These are phyloP conservation scores for Ptilonorhynchus violaceus DNA, from an alignment of 2,113 vertebrate species.

Conservation along the genomic window DNA sequence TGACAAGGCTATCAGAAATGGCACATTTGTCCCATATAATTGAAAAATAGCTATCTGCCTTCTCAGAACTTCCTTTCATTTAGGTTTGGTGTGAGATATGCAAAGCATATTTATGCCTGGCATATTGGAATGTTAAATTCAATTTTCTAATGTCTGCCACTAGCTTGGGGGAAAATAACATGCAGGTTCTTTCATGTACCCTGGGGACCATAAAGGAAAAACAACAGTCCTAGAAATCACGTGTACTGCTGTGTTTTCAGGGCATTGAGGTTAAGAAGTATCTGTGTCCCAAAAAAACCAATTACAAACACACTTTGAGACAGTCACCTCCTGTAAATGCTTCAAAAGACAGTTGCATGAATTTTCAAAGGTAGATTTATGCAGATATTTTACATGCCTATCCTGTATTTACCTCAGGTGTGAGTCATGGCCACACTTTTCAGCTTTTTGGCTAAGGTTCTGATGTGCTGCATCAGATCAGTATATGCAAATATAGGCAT, in stretches of 20 bases:
- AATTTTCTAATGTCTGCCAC: conserved; percentile 50
- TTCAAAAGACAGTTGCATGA: background rate
- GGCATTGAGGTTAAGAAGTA: background rate
- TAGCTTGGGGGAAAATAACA: background rate
- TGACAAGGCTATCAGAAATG: conserved; percentile 59
- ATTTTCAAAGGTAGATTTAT: background rate
- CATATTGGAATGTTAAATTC: conserved; percentile 41
- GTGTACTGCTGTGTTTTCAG: conserved; percentile 3
- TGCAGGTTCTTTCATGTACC: conserved; percentile 3
- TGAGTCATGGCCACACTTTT: background rate
- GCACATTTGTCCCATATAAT: conserved; percentile 59
- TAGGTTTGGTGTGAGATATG: conserved; percentile 41
- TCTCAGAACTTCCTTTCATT: conserved; percentile 64
- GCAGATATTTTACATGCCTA: background rate
- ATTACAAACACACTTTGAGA: background rate
- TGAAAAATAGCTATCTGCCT: conserved; percentile 67
- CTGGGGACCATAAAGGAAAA: conserved; percentile 4
- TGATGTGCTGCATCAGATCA: background rate
- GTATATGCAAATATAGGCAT: background rate
- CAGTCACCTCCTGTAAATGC: background rate
- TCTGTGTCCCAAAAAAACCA: background rate
- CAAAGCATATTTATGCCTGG: conserved; percentile 53
- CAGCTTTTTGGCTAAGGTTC: background rate
- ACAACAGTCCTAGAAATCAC: conserved; percentile 9
- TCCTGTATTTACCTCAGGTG: background rate